Evolutionary conservation across 2,797 vertebrate species (phyloP).

Genomic region (Anguilla megastoma): DNA sequence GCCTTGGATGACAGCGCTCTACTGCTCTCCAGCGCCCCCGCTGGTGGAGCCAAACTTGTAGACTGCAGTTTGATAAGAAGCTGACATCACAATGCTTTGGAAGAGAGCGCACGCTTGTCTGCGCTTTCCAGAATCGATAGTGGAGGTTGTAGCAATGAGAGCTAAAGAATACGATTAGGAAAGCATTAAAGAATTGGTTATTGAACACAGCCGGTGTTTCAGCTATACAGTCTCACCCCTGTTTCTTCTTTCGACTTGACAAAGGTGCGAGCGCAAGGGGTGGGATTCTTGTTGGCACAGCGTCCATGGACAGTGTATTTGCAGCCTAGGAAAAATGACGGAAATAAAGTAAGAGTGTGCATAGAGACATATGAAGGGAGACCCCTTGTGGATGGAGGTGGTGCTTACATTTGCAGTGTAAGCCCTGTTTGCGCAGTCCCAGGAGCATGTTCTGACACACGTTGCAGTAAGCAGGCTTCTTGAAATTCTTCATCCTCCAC

Average conservation of each 20-base stretch:
- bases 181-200: neutral
- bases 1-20: neutral
- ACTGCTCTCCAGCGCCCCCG: neutral
- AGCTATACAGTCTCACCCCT: slow-evolving; percentile 72
- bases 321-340: slow-evolving; percentile 71
- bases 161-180: neutral
- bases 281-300: slow-evolving; percentile 82
- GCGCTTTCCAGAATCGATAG: neutral
- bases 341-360: neutral
- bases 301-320: slow-evolving; percentile 85
- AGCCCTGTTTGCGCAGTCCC: slow-evolving; percentile 85
- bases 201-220: neutral
- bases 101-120: neutral
- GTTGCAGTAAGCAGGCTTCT: slow-evolving; percentile 82
- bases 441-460: slow-evolving; percentile 82
- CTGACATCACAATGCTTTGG: neutral
- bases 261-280: slow-evolving; percentile 80
- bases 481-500: slow-evolving; percentile 88
- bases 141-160: neutral
- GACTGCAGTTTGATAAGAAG: neutral
- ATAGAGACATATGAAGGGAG: slow-evolving; percentile 21
- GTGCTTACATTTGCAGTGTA: slow-evolving; percentile 84
- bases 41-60: neutral
- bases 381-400: slow-evolving; percentile 53
- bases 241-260: slow-evolving; percentile 81